Evolutionary conservation across 2,113 vertebrate genomes (phyloP).

Genomic region (Chionis minor): DNA sequence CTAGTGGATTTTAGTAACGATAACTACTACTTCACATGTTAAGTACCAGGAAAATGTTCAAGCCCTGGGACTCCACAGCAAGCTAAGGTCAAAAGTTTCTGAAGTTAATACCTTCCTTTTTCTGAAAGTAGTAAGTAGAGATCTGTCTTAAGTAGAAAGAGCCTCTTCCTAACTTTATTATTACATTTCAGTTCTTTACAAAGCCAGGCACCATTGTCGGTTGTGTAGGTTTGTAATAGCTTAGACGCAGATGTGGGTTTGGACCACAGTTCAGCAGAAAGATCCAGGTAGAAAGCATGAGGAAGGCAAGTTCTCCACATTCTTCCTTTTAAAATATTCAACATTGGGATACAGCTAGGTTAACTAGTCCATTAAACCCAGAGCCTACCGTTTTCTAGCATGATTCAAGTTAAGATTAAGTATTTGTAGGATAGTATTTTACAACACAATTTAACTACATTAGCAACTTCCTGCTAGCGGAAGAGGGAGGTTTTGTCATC

Average conservation of each 20-base stretch:
- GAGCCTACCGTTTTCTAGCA: background rate
- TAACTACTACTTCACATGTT: background rate
- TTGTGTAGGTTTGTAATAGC: background rate
- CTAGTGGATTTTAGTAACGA: background rate
- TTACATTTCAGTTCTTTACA: background rate
- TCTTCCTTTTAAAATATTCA: background rate
- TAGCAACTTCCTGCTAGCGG: background rate
- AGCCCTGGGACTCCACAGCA: background rate
- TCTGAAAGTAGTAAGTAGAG: background rate
- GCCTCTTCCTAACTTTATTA: background rate
- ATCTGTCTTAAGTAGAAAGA: background rate
- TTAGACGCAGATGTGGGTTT: background rate
- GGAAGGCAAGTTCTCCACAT: background rate
- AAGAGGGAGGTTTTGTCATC: background rate
- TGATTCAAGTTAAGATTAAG: background rate
- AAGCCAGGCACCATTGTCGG: background rate
- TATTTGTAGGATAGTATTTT: background rate
- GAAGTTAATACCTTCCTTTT: background rate
- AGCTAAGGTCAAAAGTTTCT: background rate
- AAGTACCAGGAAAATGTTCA: background rate
- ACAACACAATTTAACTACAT: background rate
- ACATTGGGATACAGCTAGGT: background rate
- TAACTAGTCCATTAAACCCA: background rate
- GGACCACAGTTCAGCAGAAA: background rate
- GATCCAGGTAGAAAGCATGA: background rate